Evolutionary conservation across 2,888 invertebrate species (phyloP).

Genomic region (Hypsopygia costalis): DNA sequence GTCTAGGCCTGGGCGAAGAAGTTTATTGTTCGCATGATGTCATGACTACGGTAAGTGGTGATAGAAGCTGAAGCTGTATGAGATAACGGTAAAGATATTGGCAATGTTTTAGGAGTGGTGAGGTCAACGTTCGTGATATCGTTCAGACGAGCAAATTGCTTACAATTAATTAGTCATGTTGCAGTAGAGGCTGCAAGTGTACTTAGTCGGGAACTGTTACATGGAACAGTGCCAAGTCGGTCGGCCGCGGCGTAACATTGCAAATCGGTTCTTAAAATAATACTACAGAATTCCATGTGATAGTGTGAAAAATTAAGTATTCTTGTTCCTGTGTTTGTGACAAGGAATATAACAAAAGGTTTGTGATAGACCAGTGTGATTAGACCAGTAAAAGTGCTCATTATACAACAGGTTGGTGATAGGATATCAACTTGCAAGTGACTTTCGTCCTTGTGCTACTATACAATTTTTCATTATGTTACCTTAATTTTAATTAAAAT

Average conservation of each 20-base stretch:
- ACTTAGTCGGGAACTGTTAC: constrained; percentile 31
- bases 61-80: constrained; percentile 27
- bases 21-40: constrained; percentile 38
- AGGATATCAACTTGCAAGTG: too few relatives aligned
- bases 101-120: constrained; percentile 24
- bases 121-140: constrained; percentile 51
- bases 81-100: constrained; percentile 19
- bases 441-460: too few relatives aligned
- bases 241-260: constrained; percentile 37
- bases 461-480: too few relatives aligned
- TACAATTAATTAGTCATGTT: constrained; percentile 43
- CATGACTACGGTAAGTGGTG: constrained; percentile 62
- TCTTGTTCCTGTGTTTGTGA: not conserved
- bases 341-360: too few relatives aligned
- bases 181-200: constrained; percentile 27
- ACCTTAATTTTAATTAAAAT: too few relatives aligned
- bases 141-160: constrained; percentile 43
- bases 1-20: constrained; percentile 27
- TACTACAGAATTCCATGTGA: constrained; percentile 1
- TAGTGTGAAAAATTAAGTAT: not conserved
- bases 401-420: too few relatives aligned
- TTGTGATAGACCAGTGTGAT: too few relatives aligned
- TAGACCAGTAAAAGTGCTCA: too few relatives aligned
- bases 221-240: constrained; percentile 73
- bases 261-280: constrained; percentile 17